Evolutionary conservation across 1,140 invertebrate species (phyloP), one percentile per base, ranked within the genome.

Genomic region (Trichonephila clavipes): DNA sequence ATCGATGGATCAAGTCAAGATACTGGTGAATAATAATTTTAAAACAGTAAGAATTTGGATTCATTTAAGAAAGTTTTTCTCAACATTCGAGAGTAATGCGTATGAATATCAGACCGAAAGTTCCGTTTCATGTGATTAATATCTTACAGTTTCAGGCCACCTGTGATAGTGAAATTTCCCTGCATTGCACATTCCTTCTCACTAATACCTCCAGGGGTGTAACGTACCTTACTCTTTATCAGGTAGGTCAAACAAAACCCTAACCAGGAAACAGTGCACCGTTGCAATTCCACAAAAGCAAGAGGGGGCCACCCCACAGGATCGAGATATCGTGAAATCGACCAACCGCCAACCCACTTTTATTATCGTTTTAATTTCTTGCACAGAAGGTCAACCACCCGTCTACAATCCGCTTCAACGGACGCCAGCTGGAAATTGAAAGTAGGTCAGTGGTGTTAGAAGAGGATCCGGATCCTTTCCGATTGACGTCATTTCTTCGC

Each of bases 401-500:
- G 59, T 66, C 18, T 69, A 4, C 51, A 51, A 64, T 7, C 62
- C 62, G 61, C 16, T 19, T 19, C 62, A 19, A 64, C 62, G 18
- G 62, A 64, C 62, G 62, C 72, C 72, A 77, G 72, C 72, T 77
- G 34, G 87, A 89, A 72, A 89, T n/a, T 14, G 66, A 89, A 77
- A 69, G 62, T 89, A 72, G 87, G 87, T 58, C 66, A 72, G 87
- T 88, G 66, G 44, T 89, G 87, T 66, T 40, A 89, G 21, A 34
- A n/a, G 44, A 51, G 87, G 34, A 72, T 58, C 87, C 64, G 87
- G 64, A 28, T 24, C 87, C 69, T 34, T 72, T 51, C 64, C 87
- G 62, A 89, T 44, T 89, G 87, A 89, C 87, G 87, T 89, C 87
- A 89, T 51, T n/a, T 77, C n/a, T 19, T 8, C 44, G 8, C 82